Conservation (phyloP, 2,113 vertebrate genomes). For the Toxotes jaculatrix region DNA sequence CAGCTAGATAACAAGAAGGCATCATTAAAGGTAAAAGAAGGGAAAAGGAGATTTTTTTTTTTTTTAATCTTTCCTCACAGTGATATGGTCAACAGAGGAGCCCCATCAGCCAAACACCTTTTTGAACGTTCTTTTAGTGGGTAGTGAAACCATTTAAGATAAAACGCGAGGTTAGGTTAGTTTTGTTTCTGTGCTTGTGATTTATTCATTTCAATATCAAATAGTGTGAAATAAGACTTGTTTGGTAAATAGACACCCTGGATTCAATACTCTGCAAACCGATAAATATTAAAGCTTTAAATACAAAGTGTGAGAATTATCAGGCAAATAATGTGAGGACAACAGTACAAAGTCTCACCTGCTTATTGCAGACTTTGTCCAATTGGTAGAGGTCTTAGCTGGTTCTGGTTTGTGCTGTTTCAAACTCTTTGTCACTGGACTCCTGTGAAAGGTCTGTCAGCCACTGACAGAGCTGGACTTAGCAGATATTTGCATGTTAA, state of each 20-base stretch:
- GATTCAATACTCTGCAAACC: background rate
- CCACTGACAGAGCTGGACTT: constrained; percentile 60
- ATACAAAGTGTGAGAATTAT: background rate
- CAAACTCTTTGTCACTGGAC: constrained; percentile 19
- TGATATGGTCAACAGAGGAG: constrained; percentile 49
- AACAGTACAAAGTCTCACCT: background rate
- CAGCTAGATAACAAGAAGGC: constrained; percentile 69
- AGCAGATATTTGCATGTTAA: constrained; percentile 81
- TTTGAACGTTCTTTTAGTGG: constrained; percentile 40
- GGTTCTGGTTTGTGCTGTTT: constrained; percentile 22
- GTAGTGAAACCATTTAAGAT: constrained; percentile 54
- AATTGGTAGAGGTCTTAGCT: background rate
- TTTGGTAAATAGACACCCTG: constrained; percentile 24
- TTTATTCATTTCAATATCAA: constrained; percentile 48
- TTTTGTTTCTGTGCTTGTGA: constrained; percentile 48
- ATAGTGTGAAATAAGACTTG: constrained; percentile 19
- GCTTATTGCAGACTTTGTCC: background rate
- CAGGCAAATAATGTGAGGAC: background rate
- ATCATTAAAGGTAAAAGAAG: constrained; percentile 73
- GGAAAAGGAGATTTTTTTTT: constrained; percentile 47
- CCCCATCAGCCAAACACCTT: constrained; percentile 40
- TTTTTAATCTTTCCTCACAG: constrained; percentile 39
- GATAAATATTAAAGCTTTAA: background rate
- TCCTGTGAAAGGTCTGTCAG: constrained; percentile 64
- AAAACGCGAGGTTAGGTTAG: constrained; percentile 30